These are phyloP conservation scores for Brachynemurus nebulosus DNA, from an alignment of 2,888 invertebrate species.

Conservation along the genomic window DNA sequence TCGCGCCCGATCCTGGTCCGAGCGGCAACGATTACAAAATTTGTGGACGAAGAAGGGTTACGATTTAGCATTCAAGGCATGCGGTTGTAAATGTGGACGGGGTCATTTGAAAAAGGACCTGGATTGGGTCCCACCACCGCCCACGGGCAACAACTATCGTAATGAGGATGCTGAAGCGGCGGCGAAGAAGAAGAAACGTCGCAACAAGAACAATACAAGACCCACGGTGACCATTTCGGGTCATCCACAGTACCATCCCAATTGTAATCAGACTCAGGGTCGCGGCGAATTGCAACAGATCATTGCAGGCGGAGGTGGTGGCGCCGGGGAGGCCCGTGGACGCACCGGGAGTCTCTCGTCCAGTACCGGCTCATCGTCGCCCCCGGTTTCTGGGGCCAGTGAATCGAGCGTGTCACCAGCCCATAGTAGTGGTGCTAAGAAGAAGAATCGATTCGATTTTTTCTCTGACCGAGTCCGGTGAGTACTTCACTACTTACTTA, in stretches of 20 bases:
- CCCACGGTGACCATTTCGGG: constrained; percentile 45
- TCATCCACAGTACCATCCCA: constrained; percentile 29
- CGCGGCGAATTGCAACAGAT: constrained; percentile 23
- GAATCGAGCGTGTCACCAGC: constrained; percentile 61
- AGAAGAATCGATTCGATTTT: constrained; percentile 64
- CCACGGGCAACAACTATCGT: constrained; percentile 35
- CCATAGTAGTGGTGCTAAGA: constrained; percentile 46
- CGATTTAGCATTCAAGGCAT: constrained; percentile 89
- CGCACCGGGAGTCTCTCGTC: constrained; percentile 66
- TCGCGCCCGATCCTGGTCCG: constrained; percentile 87
- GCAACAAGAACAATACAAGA: constrained; percentile 49
- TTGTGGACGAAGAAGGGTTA: constrained; percentile 97
- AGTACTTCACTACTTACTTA: too few relatives aligned
- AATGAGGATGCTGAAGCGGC: constrained; percentile 39
- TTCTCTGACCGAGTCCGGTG: constrained; percentile 69
- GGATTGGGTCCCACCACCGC: constrained; percentile 71
- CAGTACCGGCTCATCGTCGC: constrained; percentile 65
- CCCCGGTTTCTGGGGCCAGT: constrained; percentile 62
- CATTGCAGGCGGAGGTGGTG: constrained; percentile 32
- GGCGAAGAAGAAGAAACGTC: constrained; percentile 49
- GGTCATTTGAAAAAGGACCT: constrained; percentile 91
- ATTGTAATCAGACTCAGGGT: constrained; percentile 25
- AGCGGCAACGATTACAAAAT: constrained; percentile 86
- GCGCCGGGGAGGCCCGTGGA: constrained; percentile 36
- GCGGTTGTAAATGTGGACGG: constrained; percentile 83